Evolutionary conservation across 1,140 invertebrate genomes (phyloP).

Genomic region (Apis laboriosa): DNA sequence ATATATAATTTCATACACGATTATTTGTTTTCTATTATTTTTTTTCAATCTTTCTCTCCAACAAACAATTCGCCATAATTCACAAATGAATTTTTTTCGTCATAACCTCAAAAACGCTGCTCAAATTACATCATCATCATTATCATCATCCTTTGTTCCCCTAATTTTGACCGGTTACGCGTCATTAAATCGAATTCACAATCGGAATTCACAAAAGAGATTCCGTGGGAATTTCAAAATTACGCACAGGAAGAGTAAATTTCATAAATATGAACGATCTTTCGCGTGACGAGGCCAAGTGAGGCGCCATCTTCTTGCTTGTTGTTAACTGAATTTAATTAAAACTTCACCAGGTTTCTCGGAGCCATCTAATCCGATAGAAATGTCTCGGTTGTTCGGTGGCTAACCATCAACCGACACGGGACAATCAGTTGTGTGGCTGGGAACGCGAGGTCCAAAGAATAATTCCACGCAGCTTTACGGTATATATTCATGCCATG

Average conservation of each 20-base stretch:
- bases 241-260: neutral
- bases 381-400: conserved; percentile 19
- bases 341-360: neutral
- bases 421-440: conserved; percentile 12
- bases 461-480: conserved; percentile 9
- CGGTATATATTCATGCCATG: conserved; percentile 26
- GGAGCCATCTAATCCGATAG: conserved; percentile 18
- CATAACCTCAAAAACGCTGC: too few species aligned
- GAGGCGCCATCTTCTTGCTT: conserved; percentile 11
- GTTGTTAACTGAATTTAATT: conserved; percentile 21
- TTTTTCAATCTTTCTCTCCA: too few species aligned
- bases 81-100: too few species aligned
- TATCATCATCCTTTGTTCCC: neutral
- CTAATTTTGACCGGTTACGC: conserved; percentile 6
- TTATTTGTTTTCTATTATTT: too few species aligned
- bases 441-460: neutral
- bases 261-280: conserved; percentile 43
- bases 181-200: neutral
- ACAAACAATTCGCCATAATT: too few species aligned
- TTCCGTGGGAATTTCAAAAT: neutral
- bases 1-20: too few species aligned
- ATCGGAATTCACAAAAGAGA: neutral
- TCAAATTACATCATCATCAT: too few species aligned
- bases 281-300: neutral
- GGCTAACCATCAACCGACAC: conserved; percentile 1